phyloP scores from a whole-genome alignment of 2,888 invertebrate genomes.

The Tenodera sinensis region DNA sequence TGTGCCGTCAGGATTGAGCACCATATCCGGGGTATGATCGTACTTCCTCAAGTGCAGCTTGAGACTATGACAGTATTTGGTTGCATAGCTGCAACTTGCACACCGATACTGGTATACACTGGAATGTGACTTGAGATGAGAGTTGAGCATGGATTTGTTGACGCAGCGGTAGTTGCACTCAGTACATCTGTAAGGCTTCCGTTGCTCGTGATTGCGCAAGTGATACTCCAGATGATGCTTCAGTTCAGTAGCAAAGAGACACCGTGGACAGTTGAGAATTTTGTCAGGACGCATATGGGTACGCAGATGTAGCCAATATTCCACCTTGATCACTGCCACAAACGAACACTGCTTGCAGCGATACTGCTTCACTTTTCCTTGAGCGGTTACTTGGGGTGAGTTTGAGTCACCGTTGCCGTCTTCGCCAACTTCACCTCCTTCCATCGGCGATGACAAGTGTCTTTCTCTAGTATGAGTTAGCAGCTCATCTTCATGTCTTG shows the following conservation, averaged over 20 bases:
- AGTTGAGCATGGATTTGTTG: conserved; percentile 99
- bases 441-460: conserved; percentile 39
- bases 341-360: conserved; percentile 91
- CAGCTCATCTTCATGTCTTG: conserved; percentile 51
- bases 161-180: conserved; percentile 89
- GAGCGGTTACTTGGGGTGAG: conserved; percentile 65
- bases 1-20: conserved; percentile 82
- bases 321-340: conserved; percentile 79
- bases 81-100: conserved; percentile 89
- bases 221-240: conserved; percentile 99
- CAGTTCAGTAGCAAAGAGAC: conserved; percentile 97
- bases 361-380: conserved; percentile 83
- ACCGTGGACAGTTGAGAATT: conserved; percentile 82
- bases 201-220: conserved; percentile 88
- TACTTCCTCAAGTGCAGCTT: conserved; percentile 94
- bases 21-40: conserved; percentile 84
- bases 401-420: conserved; percentile 57
- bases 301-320: conserved; percentile 90
- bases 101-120: conserved; percentile 91
- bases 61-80: conserved; percentile 96
- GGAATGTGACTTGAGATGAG: conserved; percentile 94
- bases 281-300: conserved; percentile 93
- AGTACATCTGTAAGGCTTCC: conserved; percentile 91
- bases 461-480: conserved; percentile 49
- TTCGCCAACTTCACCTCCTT: conserved; percentile 14